Percentiles rank a stretch among this genome's conserved stretches.
These are phyloP conservation scores for Amphiura filiformis DNA, from an alignment of 35 echinoderm and acorn worm genomes.

Conservation along the genomic window DNA sequence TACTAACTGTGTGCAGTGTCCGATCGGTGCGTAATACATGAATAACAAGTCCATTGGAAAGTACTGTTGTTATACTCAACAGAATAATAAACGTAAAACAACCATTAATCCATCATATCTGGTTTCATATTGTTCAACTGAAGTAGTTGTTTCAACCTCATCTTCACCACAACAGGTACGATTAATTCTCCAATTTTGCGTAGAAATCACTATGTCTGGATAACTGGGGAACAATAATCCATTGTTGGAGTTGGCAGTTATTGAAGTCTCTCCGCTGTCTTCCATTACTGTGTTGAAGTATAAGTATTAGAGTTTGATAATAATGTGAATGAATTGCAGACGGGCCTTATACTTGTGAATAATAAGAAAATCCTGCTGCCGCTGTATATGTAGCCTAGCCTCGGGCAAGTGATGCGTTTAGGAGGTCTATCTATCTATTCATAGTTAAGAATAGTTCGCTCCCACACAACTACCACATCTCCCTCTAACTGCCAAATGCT, in stretches of 20 bases:
- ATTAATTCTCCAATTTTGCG: neutral
- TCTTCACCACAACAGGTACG: neutral
- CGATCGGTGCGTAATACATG: constrained; percentile 58
- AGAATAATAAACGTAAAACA: constrained; percentile 24
- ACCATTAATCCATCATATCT: neutral
- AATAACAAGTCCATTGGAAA: constrained; percentile 52
- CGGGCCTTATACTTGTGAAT: neutral
- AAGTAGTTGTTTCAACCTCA: neutral
- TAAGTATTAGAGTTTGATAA: neutral
- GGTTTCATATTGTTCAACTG: neutral
- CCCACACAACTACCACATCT: neutral
- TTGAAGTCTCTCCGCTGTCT: neutral
- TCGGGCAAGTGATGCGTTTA: constrained; percentile 9
- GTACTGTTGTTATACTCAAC: constrained; percentile 35
- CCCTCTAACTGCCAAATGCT: neutral
- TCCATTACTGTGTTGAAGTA: neutral
- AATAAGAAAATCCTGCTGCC: neutral
- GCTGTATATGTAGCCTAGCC: neutral
- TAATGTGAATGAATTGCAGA: neutral
- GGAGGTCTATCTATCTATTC: neutral
- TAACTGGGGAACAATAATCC: neutral
- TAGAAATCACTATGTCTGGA: neutral
- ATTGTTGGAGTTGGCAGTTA: neutral
- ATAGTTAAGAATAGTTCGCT: neutral
- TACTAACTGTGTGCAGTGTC: constrained; percentile 63